Percentiles rank a stretch among this genome's conserved stretches.
Conservation (phyloP, 2,113 vertebrate species). For the Oncorhynchus mykiss region DNA sequence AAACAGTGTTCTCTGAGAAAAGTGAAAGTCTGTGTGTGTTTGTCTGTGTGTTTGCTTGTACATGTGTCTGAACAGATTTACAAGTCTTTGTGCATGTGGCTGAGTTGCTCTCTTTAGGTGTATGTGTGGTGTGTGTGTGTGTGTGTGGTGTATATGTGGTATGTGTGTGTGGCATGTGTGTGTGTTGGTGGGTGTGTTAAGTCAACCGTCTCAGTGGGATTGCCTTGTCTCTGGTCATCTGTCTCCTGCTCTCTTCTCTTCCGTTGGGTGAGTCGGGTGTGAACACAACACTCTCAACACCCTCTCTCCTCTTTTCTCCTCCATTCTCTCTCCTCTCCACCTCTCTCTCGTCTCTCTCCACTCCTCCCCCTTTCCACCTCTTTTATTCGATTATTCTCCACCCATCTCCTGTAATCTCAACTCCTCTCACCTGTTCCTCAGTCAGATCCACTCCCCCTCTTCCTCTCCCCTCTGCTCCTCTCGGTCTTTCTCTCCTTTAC, state of each 20-base stretch:
- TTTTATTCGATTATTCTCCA: neutral
- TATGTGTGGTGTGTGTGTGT: neutral
- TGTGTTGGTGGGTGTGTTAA: neutral
- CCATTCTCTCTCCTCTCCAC: neutral
- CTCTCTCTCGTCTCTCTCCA: neutral
- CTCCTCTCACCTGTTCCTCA: neutral
- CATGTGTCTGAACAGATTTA: neutral
- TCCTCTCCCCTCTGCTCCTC: neutral
- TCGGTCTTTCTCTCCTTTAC: constrained; percentile 23
- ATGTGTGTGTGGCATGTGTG: neutral
- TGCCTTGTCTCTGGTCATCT: constrained; percentile 21
- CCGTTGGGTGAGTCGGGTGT: constrained; percentile 5
- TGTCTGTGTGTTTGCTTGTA: neutral
- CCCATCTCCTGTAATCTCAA: constrained; percentile 29
- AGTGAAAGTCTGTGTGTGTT: neutral
- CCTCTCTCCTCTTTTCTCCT: neutral
- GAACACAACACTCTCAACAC: neutral
- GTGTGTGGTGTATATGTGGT: constrained; percentile 15
- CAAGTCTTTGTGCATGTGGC: constrained; percentile 15
- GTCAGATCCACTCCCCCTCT: neutral
- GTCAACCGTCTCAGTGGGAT: constrained; percentile 4
- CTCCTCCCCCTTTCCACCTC: constrained; percentile 39
- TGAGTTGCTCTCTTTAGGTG: neutral
- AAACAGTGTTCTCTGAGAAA: neutral
- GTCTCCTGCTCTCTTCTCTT: constrained; percentile 5